phyloP scores from a whole-genome alignment of 2,113 vertebrate species.

The Salvator merianae region DNA sequence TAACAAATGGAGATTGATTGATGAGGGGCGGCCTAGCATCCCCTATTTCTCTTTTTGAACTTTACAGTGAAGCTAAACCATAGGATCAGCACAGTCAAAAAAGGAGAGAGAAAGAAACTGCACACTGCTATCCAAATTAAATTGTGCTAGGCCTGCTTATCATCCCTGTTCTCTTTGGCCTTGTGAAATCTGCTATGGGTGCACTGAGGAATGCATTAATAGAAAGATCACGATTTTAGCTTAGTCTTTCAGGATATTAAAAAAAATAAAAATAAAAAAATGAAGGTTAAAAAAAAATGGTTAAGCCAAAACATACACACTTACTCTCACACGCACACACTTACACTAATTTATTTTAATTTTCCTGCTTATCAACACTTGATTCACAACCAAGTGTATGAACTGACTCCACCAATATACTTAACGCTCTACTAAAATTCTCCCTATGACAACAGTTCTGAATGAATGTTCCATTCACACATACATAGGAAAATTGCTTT shows the following conservation, averaged over 20 bases:
- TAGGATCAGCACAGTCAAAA: not conserved
- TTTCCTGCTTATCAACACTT: not conserved
- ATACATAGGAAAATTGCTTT: not conserved
- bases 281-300: too few species aligned
- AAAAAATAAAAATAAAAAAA: not conserved
- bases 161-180: accelerated
- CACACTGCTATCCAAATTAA: conserved; percentile 5
- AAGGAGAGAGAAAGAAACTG: conserved; percentile 20
- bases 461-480: not conserved
- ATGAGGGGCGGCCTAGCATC: not conserved
- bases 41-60: conserved; percentile 31
- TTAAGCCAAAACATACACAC: too few species aligned
- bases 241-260: not conserved
- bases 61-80: conserved; percentile 31
- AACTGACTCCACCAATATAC: not conserved
- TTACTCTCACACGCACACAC: too few species aligned
- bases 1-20: conserved; percentile 61
- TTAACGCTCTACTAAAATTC: not conserved
- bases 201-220: not conserved
- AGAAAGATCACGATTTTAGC: not conserved
- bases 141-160: not conserved
- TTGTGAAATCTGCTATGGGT: not conserved
- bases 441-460: not conserved
- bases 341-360: not conserved
- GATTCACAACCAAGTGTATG: not conserved